phyloP scores from a whole-genome alignment of 2,797 vertebrate genomes.

The Enteromius anoplus region DNA sequence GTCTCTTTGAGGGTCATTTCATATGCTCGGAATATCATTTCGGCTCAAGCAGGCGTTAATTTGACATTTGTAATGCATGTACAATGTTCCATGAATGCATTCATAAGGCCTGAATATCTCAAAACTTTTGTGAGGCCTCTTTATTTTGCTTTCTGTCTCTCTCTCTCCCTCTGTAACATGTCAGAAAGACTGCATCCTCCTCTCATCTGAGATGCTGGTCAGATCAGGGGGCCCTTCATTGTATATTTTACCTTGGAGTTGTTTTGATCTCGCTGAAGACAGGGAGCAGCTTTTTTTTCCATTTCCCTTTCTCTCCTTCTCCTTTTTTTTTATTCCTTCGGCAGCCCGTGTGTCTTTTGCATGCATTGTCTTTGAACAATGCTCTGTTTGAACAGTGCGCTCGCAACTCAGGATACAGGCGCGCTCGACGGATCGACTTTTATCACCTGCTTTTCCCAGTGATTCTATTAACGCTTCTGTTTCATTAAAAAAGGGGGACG shows the following conservation, averaged over 20 bases:
- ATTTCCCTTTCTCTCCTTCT: conserved; percentile 13
- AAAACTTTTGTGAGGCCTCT: conserved; percentile 49
- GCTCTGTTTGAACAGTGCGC: conserved; percentile 63
- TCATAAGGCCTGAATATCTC: conserved; percentile 50
- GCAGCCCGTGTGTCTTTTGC: conserved; percentile 58
- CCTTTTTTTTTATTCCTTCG: conserved; percentile 24
- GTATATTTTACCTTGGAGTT: conserved; percentile 63
- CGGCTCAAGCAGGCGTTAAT: conserved; percentile 46
- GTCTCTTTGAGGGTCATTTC: conserved; percentile 33
- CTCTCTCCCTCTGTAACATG: conserved; percentile 41
- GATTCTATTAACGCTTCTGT: conserved; percentile 62
- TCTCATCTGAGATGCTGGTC: conserved; percentile 59
- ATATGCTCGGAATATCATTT: conserved; percentile 41
- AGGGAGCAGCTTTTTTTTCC: conserved; percentile 49
- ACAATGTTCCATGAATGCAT: conserved; percentile 49
- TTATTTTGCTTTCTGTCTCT: conserved; percentile 22
- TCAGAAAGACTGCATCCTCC: conserved; percentile 53
- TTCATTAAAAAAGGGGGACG: conserved; percentile 60
- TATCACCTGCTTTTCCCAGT: conserved; percentile 61
- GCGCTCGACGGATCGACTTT: conserved; percentile 57
- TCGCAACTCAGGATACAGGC: conserved; percentile 54
- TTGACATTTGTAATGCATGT: conserved; percentile 55
- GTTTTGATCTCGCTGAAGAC: conserved; percentile 64
- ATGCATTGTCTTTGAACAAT: conserved; percentile 67
- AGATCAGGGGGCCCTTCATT: conserved; percentile 57